Conservation (phyloP, 1,140 invertebrate genomes). For the Littorina saxatilis region DNA sequence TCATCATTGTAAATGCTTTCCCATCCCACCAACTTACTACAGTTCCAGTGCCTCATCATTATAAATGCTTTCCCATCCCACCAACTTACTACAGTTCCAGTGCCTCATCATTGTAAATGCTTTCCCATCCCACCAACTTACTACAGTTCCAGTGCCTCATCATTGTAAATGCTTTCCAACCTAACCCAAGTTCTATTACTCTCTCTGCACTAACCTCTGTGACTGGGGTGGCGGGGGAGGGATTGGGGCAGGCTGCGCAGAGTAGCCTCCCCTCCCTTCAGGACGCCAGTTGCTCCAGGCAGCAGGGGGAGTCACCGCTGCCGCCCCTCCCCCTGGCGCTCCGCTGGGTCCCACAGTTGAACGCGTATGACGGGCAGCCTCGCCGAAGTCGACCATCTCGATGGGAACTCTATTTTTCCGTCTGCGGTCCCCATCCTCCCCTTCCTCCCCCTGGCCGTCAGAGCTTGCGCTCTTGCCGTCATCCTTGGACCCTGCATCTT, state of each 20-base stretch:
- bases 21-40: no score
- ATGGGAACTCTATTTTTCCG: constrained; percentile 36
- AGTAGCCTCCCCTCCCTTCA: neutral
- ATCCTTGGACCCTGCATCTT: neutral
- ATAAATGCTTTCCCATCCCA: no score
- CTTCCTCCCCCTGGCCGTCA: neutral
- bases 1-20: no score
- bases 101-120: no score
- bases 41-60: no score
- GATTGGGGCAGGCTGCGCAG: neutral
- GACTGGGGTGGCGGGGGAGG: neutral
- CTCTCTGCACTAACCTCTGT: constrained; percentile 1
- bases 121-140: no score
- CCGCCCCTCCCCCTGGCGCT: neutral
- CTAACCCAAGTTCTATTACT: no score
- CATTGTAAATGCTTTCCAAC: no score
- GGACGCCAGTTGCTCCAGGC: constrained; percentile 14
- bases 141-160: no score
- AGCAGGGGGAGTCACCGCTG: neutral
- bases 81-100: no score
- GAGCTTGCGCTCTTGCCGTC: neutral
- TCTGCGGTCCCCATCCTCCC: constrained; percentile 20
- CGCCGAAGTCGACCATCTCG: constrained; percentile 54
- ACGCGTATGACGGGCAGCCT: constrained; percentile 48
- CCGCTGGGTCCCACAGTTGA: neutral